Evolutionary conservation across 2,113 vertebrate species (phyloP), one percentile per base, ranked within the genome.

Genomic region (Coracopsis vasa): DNA sequence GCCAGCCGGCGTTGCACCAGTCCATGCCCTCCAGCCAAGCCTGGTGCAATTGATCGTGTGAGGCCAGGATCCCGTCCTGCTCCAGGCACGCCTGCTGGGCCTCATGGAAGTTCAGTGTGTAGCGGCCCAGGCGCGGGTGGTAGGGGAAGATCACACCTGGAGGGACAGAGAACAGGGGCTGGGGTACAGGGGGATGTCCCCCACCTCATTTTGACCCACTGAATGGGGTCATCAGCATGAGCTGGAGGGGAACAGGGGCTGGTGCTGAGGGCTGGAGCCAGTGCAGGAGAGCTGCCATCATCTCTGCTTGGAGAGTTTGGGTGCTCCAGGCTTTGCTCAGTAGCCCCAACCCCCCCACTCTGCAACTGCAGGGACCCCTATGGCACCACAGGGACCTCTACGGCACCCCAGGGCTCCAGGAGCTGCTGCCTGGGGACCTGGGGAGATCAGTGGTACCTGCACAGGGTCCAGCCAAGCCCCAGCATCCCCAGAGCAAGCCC

Each of bases 1-100:
- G 97, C 99, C 99, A 99, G 47, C 99, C 99, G 0, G 99, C 99
- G 27, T 99, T 99, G 97, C 99, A 99, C 99, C 99, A 99, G 94
- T 99, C 99, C 92, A 99, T 95, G 3, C 99, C 99, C 5, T 99
- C 98, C 84, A 98, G 97, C 99, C 99, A 99, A 41, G 99, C 99
- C 90, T 99, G 98, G 88, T 99, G 99, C 61, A 99, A 86, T 87
- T 99, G 99, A 18, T 99, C 98, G 13, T 99, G 99, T 0, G 99
- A 99, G 6, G 99, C 99, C 97, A 99, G 96, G 93, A 99, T 99
- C 47, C 98, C 99, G 0, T 99, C 99, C 97, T 99, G 99, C 87
- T 98, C 97, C 39, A 96, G 97, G 86, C 99, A 99, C 0, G 98
- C 98, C 13, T 97, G 98, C 95, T 99, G 98, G 0, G 99, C 99